These are phyloP conservation scores for Anguilla anguilla DNA, from an alignment of 2,797 vertebrate species.

Conservation along the genomic window DNA sequence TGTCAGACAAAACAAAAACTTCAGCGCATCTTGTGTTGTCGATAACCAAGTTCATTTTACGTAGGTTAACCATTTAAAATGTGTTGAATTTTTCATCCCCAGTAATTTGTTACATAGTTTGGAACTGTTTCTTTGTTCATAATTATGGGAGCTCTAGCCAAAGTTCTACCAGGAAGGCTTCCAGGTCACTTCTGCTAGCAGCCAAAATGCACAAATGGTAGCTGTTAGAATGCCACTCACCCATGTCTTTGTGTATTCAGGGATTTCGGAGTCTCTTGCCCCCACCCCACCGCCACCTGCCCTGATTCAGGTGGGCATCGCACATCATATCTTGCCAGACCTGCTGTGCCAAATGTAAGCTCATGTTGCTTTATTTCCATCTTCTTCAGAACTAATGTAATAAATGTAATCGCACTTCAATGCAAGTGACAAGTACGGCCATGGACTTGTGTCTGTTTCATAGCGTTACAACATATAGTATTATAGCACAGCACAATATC, in stretches of 20 bases:
- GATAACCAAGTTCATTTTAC: too few species aligned
- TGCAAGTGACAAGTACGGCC: background rate
- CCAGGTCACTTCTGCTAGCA: background rate
- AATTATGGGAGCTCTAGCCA: too few species aligned
- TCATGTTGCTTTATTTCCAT: background rate
- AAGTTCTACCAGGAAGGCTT: background rate
- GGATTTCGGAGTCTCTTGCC: background rate
- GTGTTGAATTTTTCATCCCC: too few species aligned
- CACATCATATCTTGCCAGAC: background rate
- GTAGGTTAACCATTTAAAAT: too few species aligned
- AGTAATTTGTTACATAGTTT: too few species aligned
- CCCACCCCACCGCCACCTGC: background rate
- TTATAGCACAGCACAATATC: too few species aligned
- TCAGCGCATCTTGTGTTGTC: background rate
- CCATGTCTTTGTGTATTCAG: background rate
- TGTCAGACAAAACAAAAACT: constrained; percentile 14
- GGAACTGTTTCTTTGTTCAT: too few species aligned
- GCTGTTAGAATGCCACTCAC: background rate
- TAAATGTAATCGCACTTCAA: background rate
- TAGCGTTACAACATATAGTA: background rate
- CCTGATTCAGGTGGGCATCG: background rate
- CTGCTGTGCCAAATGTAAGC: background rate
- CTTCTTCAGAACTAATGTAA: background rate
- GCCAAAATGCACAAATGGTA: background rate
- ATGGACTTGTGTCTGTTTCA: background rate